phyloP scores from a whole-genome alignment of 2,113 vertebrate genomes.

The Pogona vitticeps region DNA sequence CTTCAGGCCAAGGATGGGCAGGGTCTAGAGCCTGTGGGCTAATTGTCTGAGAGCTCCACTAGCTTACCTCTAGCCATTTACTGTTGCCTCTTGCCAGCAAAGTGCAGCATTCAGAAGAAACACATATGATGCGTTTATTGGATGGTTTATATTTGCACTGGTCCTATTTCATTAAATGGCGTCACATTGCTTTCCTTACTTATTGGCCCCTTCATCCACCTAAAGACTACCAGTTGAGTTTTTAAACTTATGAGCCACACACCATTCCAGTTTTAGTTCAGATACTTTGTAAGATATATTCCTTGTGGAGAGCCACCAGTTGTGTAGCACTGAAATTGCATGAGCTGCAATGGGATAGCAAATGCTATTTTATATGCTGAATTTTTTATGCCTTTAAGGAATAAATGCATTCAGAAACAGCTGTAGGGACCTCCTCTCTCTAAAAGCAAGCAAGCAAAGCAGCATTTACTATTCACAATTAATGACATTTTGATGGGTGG shows the following conservation, averaged over 20 bases:
- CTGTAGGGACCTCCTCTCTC: slow-evolving; percentile 60
- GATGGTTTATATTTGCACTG: not conserved
- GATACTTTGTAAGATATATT: rapidly evolving
- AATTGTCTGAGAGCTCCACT: no score
- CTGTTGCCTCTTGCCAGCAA: not conserved
- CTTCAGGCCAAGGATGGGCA: no score
- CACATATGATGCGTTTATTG: not conserved
- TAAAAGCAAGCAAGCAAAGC: slow-evolving; percentile 60
- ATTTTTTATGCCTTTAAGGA: slow-evolving; percentile 63
- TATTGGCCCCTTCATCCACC: not conserved
- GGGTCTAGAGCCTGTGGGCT: no score
- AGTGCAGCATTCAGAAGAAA: not conserved
- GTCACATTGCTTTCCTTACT: not conserved
- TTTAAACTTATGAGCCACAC: not conserved
- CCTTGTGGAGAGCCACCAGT: slow-evolving; percentile 3
- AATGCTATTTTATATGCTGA: slow-evolving; percentile 61
- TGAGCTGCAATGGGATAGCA: slow-evolving; percentile 37
- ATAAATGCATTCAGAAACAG: slow-evolving; percentile 61
- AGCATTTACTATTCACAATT: slow-evolving; percentile 66
- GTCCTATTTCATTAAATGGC: not conserved
- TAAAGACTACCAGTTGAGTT: not conserved
- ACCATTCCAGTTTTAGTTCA: not conserved
- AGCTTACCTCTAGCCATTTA: not conserved
- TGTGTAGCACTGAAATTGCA: slow-evolving; percentile 17
- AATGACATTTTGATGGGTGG: slow-evolving; percentile 57